phyloP scores from a whole-genome alignment of 2,888 invertebrate species.

The Mythimna albipuncta region DNA sequence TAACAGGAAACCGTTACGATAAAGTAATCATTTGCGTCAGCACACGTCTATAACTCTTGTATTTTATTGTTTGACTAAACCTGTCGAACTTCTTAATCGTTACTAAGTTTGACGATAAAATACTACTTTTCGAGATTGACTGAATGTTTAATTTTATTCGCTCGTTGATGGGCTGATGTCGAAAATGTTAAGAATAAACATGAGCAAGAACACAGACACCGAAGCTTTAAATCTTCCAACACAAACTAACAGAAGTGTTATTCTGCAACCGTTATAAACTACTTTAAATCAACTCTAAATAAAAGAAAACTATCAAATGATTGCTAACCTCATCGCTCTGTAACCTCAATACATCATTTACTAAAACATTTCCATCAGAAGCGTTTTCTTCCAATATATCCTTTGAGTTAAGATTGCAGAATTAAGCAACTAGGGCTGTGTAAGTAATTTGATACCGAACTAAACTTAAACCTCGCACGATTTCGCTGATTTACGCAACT shows the following conservation, averaged over 20 bases:
- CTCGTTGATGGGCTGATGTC: constrained; percentile 27
- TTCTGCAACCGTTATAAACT: constrained; percentile 28
- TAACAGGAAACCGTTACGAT: constrained; percentile 67
- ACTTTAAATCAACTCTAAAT: not conserved
- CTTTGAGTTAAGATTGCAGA: constrained; percentile 51
- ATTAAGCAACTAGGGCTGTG: constrained; percentile 60
- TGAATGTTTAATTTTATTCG: constrained; percentile 51
- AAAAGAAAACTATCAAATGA: not conserved
- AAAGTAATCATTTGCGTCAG: constrained; percentile 66
- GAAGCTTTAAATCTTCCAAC: constrained; percentile 7
- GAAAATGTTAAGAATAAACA: constrained; percentile 30
- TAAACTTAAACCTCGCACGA: constrained; percentile 66
- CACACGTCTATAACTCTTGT: constrained; percentile 60
- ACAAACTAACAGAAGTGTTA: constrained; percentile 22
- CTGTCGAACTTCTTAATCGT: constrained; percentile 54
- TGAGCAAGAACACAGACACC: constrained; percentile 27
- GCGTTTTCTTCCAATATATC: constrained; percentile 7
- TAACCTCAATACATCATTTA: not conserved
- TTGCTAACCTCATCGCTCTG: not conserved
- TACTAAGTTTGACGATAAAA: constrained; percentile 52
- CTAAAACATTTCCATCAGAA: not conserved
- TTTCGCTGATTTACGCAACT: constrained; percentile 68
- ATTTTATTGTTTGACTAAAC: constrained; percentile 70
- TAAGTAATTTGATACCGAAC: constrained; percentile 66
- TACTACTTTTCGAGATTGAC: constrained; percentile 45